Percentiles rank a stretch among this genome's conserved stretches.
Evolutionary conservation across 2,888 invertebrate species (phyloP).

Genomic region (Agonum fuliginosum): DNA sequence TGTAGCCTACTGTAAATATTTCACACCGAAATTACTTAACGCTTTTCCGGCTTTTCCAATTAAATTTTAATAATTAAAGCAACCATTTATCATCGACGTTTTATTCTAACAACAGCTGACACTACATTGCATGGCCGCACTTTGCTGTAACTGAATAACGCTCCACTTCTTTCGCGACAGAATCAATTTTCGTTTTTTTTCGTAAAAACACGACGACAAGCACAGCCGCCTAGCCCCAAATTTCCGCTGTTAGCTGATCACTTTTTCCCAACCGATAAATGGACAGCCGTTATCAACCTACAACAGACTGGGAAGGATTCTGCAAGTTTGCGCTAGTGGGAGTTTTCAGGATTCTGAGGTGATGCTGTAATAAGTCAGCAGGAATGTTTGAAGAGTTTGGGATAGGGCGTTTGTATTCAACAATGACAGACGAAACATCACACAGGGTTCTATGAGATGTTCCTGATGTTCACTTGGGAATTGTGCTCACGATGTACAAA

Average conservation of each 20-base stretch:
- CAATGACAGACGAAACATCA: not conserved
- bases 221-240: not conserved
- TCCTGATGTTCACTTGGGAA: constrained; percentile 6
- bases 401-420: not conserved
- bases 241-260: constrained; percentile 25
- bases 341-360: constrained; percentile 1
- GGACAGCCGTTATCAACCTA: constrained; percentile 19
- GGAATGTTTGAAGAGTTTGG: not conserved
- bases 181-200: constrained; percentile 28
- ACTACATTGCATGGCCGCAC: not conserved
- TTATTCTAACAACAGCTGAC: constrained; percentile 23
- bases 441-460: not conserved
- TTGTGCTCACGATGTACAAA: too few species aligned
- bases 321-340: not conserved
- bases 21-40: not conserved
- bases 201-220: not conserved
- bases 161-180: constrained; percentile 5
- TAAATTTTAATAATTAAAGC: constrained; percentile 1
- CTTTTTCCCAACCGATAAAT: constrained; percentile 25
- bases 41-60: not conserved
- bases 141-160: constrained; percentile 3
- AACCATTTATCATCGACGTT: constrained; percentile 15
- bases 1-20: constrained; percentile 16
- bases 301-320: not conserved
- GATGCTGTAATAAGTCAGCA: not conserved